These are phyloP conservation scores for Polypterus bichir DNA, from an alignment of 2,113 vertebrate species.

Conservation along the genomic window DNA sequence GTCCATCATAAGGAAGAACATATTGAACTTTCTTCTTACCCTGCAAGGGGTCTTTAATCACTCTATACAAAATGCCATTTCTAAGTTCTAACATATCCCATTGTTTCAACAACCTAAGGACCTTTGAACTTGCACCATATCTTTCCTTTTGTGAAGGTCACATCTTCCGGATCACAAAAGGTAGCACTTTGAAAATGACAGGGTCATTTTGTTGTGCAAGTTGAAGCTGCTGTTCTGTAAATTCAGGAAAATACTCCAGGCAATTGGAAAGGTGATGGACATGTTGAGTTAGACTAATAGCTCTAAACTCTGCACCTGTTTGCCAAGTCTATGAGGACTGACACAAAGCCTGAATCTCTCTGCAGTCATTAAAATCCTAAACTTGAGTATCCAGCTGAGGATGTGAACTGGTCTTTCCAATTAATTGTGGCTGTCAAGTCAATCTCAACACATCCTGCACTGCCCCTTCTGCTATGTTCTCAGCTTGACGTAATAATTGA, in stretches of 20 bases:
- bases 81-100: conserved; percentile 8
- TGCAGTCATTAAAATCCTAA: background rate
- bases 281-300: conserved; percentile 5
- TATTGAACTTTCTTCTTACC: background rate
- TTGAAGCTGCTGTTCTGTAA: conserved; percentile 9
- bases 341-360: conserved; percentile 17
- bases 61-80: conserved; percentile 8
- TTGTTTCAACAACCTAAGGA: conserved; percentile 13
- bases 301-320: conserved; percentile 9
- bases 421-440: conserved; percentile 8
- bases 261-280: conserved; percentile 13
- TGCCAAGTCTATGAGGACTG: conserved; percentile 7
- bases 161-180: background rate
- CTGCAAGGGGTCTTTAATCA: conserved; percentile 6
- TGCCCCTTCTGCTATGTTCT: background rate
- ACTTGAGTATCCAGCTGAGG: no score
- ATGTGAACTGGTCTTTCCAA: no score
- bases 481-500: conserved; percentile 3
- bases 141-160: conserved; percentile 7
- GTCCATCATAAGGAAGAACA: background rate
- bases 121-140: background rate
- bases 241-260: conserved; percentile 4
- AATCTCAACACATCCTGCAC: conserved; percentile 14
- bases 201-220: conserved; percentile 5
- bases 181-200: conserved; percentile 7